Evolutionary conservation across 2,888 invertebrate genomes (phyloP), one percentile per base, ranked within the genome.

Genomic region (Dichetophora obliterata): DNA sequence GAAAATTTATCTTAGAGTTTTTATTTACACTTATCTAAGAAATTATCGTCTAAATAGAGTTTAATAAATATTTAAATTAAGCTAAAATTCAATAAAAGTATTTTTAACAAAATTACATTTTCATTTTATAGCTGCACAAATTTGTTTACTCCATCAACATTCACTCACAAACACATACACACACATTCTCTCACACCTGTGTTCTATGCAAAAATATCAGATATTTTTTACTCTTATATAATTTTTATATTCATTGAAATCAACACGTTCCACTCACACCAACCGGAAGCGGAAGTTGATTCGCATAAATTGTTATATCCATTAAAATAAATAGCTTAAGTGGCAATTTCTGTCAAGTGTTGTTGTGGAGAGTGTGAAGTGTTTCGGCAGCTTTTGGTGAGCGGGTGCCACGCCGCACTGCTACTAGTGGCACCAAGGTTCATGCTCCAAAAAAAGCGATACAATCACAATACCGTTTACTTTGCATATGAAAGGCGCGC

Each of bases 271-370:
- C 22, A 31, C 73, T 52, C 63, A 65, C 65, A 75, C 43, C 43
- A 43, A 43, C 34, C 78, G 80, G 75, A 80, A 79, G 77, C 80
- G 82, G 82, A 82, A 82, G 77, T 81, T 14, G 65, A 65, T 31
- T 52, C 63, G 82, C 83, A 83, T 83, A 84, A 84, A 85, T 83
- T 83, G 83, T 82, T 86, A 83, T 83, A 84, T 83, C 83, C 83
- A 83, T 83, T 86, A 87, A 86, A 86, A 85, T 86, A 86, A 86
- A 87, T 81, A 83, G 87, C 84, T 86, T 85, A 87, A 85, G 84
- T 84, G 85, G 82, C 87, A 83, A 83, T 48, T 80, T 80, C 69
- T 69, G 68, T 75, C 78, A 76, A 66, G 52, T 50, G 63, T 24
- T 22, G 14, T 31, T 34, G 65, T 43, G 27, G 63, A 34, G 54